These are phyloP conservation scores for Cyclina sinensis DNA, from an alignment of 1,140 invertebrate species.

Conservation along the genomic window DNA sequence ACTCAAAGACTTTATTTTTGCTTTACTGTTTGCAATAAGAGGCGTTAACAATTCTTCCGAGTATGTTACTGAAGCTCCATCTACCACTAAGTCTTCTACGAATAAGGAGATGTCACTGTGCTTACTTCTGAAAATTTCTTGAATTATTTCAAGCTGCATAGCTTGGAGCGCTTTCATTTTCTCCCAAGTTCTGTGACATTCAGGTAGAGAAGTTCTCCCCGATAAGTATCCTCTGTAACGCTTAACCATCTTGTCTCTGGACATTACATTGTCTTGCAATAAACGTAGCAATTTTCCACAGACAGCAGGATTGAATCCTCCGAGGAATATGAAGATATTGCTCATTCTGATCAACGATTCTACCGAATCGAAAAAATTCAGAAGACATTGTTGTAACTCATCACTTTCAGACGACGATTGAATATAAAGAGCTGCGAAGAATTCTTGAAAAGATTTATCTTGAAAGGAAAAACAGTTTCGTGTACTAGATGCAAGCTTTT, in stretches of 20 bases:
- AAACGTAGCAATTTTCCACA: neutral
- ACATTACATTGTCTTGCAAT: neutral
- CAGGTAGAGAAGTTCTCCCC: neutral
- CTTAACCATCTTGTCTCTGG: neutral
- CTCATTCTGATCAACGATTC: neutral
- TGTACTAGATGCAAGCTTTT: neutral
- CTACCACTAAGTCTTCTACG: neutral
- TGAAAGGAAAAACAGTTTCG: neutral
- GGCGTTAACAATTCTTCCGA: neutral
- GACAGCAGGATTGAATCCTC: neutral
- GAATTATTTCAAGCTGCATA: neutral
- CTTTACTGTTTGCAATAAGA: neutral
- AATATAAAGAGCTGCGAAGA: neutral
- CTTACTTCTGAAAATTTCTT: neutral
- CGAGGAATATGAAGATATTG: neutral
- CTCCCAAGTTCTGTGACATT: neutral
- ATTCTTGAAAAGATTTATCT: neutral
- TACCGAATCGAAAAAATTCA: neutral
- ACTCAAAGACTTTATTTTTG: neutral
- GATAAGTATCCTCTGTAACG: neutral
- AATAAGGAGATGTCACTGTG: neutral
- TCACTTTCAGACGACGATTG: neutral
- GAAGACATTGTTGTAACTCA: neutral
- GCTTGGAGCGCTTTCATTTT: neutral
- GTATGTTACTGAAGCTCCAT: neutral